phyloP scores from a whole-genome alignment of 2,888 invertebrate genomes.

The Atrina japonica region DNA sequence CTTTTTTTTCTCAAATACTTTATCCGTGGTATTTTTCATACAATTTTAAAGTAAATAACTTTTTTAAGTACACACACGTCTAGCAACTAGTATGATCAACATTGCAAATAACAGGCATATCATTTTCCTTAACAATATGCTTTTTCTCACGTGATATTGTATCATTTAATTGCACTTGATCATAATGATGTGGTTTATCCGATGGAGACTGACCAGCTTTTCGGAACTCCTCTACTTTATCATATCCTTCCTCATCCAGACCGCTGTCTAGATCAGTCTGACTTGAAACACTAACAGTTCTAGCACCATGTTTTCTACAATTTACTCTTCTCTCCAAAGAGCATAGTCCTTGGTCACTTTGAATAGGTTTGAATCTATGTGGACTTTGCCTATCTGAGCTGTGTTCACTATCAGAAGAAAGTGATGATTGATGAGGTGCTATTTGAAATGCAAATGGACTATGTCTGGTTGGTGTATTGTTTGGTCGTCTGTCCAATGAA shows the following conservation, averaged over 20 bases:
- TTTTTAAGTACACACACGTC: too few species aligned
- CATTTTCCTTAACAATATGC: too few species aligned
- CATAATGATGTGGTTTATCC: constrained; percentile 9
- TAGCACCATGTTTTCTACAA: background rate
- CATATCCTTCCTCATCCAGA: constrained; percentile 37
- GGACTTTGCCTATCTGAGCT: constrained; percentile 16
- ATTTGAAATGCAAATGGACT: too few species aligned
- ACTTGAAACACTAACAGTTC: constrained; percentile 23
- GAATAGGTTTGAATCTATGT: constrained; percentile 6
- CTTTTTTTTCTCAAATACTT: too few species aligned
- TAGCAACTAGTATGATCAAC: too few species aligned
- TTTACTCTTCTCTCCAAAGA: constrained; percentile 21
- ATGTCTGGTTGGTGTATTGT: background rate
- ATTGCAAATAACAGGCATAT: too few species aligned
- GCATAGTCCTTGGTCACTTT: constrained; percentile 10
- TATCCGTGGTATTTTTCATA: too few species aligned
- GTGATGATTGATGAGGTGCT: too few species aligned
- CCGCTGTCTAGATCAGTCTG: constrained; percentile 19
- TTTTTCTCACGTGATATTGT: constrained; percentile 1
- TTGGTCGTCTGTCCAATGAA: constrained; percentile 23
- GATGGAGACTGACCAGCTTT: constrained; percentile 11
- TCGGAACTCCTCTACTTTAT: constrained; percentile 35
- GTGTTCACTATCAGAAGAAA: background rate
- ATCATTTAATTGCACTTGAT: constrained; percentile 23
- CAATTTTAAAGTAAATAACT: too few species aligned